Percentiles rank a stretch among this genome's conserved stretches.
phyloP scores from a whole-genome alignment of 2,888 invertebrate genomes.

The Drosophila niveifrons region DNA sequence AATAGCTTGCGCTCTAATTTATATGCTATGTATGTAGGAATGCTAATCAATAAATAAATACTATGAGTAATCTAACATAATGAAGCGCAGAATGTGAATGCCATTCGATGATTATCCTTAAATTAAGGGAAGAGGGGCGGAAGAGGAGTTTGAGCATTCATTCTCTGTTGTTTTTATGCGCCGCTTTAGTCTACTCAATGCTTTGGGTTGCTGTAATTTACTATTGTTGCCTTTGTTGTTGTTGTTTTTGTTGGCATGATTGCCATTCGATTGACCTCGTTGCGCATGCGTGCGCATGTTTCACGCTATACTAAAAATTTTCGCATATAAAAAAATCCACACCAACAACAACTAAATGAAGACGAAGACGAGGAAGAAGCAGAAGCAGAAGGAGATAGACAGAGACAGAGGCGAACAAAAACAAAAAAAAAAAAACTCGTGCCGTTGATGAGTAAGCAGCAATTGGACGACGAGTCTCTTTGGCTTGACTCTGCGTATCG shows the following conservation, averaged over 20 bases:
- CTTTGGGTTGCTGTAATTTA: constrained; percentile 51
- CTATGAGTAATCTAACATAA: background rate
- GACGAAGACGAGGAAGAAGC: constrained; percentile 18
- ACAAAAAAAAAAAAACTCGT: constrained; percentile 46
- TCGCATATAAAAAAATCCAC: constrained; percentile 55
- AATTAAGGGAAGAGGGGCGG: constrained; percentile 5
- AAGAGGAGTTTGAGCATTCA: constrained; percentile 4
- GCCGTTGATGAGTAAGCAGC: constrained; percentile 73
- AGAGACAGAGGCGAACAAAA: constrained; percentile 8
- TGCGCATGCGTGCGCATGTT: constrained; percentile 81
- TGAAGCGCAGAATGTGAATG: background rate
- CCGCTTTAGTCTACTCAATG: constrained; percentile 6
- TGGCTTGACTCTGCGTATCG: constrained; percentile 25
- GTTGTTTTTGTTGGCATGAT: constrained; percentile 54
- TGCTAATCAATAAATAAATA: no score
- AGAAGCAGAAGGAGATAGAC: constrained; percentile 3
- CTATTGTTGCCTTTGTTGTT: constrained; percentile 35
- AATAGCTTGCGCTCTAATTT: no score
- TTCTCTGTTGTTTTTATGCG: background rate
- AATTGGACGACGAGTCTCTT: constrained; percentile 36
- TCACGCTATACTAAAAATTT: constrained; percentile 77
- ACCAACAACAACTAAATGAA: constrained; percentile 21
- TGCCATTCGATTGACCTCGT: constrained; percentile 82
- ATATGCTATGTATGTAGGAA: no score
- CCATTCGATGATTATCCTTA: constrained; percentile 1